Base-by-base conservation (phyloP, 2,113 vertebrate species). In the Vidua chalybeata region DNA sequence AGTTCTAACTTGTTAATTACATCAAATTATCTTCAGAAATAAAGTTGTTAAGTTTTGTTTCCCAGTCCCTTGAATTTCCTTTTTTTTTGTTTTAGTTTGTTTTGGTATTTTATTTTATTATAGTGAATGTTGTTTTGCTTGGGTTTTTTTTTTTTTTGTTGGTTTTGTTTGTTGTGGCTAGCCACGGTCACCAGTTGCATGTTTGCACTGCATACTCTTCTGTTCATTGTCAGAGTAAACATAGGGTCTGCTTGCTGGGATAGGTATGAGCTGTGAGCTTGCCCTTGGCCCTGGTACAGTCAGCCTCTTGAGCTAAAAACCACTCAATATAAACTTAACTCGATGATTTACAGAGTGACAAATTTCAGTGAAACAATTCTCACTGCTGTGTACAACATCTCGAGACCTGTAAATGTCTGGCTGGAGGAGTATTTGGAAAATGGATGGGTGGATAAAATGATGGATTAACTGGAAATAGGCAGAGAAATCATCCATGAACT, bases 371-470 rank as follows among this genome's bases (percentile, higher is more conserved):
- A 13, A 51, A 55, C 2, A 58, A 74, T 61, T 93, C 24, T 11
- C 35, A 35, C 22, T 0, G 2, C 43, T 41, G 10, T 0, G 1
- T 62, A 41, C 0, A 2, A 20, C 37, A 54, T 33, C 27, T 49
- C n/a, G 48, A 43, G 52, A 58, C 24, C 26, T 74, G 45, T 22
- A 68, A 81, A 41, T 0, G 0, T 31, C 33, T 83, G 37, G 20
- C 30, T 21, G 26, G 27, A 82, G 37, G 10, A 67, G 7, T 56
- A 43, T 54, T 72, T 46, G 71, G 46, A 71, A 88, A 77, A 67
- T 26, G 33, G 3, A 45, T 48, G 23, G 17, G 17, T 58, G 46
- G 27, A 26, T 27, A 41, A 26, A 80, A 5, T 0, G 1, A 45
- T 35, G 66, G 48, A 58, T 24, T 33, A 58, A 58, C 48, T 67